Percentiles rank a stretch among this genome's conserved stretches.
These are phyloP conservation scores for Lithobates sylvaticus DNA, from an alignment of 2,797 vertebrate species.

Conservation along the genomic window DNA sequence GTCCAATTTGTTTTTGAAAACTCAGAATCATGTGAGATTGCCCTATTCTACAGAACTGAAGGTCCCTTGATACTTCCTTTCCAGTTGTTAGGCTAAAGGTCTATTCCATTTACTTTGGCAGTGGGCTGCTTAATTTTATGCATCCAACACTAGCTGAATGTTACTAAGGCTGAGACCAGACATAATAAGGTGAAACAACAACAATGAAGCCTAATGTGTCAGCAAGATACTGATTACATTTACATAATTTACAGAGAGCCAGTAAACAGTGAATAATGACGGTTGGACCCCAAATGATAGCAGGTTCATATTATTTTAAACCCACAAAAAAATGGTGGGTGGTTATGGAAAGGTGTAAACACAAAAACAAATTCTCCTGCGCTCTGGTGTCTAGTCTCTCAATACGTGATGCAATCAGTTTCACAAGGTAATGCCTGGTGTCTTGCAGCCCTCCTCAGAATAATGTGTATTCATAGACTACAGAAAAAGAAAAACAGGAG, in stretches of 20 bases:
- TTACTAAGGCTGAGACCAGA: conserved; percentile 20
- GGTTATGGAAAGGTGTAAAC: too few species aligned
- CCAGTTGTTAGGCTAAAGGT: conserved; percentile 21
- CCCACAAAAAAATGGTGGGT: too few species aligned
- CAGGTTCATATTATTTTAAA: too few species aligned
- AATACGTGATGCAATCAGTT: too few species aligned
- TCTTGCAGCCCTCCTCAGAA: too few species aligned
- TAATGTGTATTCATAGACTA: too few species aligned
- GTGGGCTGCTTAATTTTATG: neutral
- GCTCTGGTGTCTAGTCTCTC: too few species aligned
- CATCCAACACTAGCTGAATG: conserved; percentile 29
- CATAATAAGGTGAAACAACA: conserved; percentile 23
- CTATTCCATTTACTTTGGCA: conserved; percentile 44
- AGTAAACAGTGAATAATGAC: neutral
- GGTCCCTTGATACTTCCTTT: conserved; percentile 40
- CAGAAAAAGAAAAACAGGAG: too few species aligned
- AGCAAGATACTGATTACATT: conserved; percentile 23
- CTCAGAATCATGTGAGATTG: conserved; percentile 23
- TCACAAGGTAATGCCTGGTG: too few species aligned
- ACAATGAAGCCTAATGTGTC: conserved; percentile 18
- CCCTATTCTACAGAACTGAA: conserved; percentile 31
- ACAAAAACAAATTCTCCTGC: too few species aligned
- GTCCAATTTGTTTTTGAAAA: conserved; percentile 16
- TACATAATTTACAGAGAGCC: neutral
- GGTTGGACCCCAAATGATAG: neutral